Percentiles rank a stretch among this genome's conserved stretches.
phyloP scores from a whole-genome alignment of 2,113 vertebrate genomes.

The Syrrhaptes paradoxus region DNA sequence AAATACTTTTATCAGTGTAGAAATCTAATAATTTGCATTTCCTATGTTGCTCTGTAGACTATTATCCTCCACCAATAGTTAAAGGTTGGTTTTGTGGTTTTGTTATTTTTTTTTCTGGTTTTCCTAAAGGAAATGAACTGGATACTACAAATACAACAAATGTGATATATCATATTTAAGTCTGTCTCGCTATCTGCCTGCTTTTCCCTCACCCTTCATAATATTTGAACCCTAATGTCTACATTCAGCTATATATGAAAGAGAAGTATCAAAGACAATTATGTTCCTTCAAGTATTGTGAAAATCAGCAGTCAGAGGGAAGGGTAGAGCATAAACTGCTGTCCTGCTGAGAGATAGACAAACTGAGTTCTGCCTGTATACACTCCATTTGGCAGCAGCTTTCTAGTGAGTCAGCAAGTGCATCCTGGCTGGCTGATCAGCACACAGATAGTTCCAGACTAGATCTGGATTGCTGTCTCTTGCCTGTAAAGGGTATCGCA shows the following conservation, averaged over 20 bases:
- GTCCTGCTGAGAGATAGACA: constrained; percentile 50
- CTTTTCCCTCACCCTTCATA: background rate
- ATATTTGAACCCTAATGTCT: background rate
- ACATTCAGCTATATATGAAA: background rate
- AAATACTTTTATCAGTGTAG: background rate
- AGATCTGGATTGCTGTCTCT: background rate
- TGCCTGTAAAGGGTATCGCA: constrained; percentile 10
- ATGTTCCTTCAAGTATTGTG: constrained; percentile 11
- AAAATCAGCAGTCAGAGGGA: constrained; percentile 38
- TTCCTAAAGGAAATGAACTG: background rate
- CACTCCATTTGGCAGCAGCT: constrained; percentile 59
- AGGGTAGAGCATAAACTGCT: background rate
- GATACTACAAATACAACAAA: background rate
- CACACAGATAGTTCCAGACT: background rate
- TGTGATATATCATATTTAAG: background rate
- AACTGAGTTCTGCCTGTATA: constrained; percentile 11
- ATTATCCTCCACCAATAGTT: background rate
- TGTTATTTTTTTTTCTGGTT: background rate
- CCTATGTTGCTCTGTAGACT: background rate
- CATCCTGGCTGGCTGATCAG: constrained; percentile 29
- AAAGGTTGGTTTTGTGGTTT: background rate
- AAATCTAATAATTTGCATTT: background rate
- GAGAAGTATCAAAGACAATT: constrained; percentile 1
- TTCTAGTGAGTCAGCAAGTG: constrained; percentile 52
- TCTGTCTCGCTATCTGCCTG: background rate